Conservation (phyloP, 2,113 vertebrate species). For the Gambusia affinis region DNA sequence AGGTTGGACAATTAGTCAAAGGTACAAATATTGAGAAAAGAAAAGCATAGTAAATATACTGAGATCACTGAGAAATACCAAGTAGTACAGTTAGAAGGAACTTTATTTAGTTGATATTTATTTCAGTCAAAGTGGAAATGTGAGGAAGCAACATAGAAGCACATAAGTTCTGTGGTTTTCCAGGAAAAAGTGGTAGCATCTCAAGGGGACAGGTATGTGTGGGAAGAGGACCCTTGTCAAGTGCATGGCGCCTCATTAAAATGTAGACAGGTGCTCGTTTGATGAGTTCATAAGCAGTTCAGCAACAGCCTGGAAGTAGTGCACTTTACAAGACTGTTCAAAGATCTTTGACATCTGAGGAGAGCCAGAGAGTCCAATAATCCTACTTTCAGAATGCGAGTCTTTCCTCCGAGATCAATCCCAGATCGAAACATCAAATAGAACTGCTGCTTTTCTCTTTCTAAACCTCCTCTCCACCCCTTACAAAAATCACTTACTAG, state of each 20-base stretch:
- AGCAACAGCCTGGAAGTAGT: slow-evolving; percentile 88
- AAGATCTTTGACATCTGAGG: slow-evolving; percentile 99
- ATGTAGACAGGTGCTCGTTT: slow-evolving; percentile 88
- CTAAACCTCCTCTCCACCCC: slow-evolving; percentile 53
- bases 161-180: slow-evolving; percentile 77
- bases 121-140: slow-evolving; percentile 3
- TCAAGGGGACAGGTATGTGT: slow-evolving; percentile 78
- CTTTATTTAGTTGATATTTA: background rate
- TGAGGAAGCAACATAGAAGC: slow-evolving; percentile 49
- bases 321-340: slow-evolving; percentile 98
- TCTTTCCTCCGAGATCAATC: slow-evolving; percentile 97
- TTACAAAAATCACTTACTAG: slow-evolving; percentile 89
- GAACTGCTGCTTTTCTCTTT: slow-evolving; percentile 88
- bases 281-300: slow-evolving; percentile 97
- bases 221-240: slow-evolving; percentile 77
- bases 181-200: slow-evolving; percentile 76
- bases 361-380: slow-evolving; percentile 99
- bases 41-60: background rate
- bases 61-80: background rate
- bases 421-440: slow-evolving; percentile 99
- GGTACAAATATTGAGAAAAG: background rate
- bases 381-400: slow-evolving; percentile 97
- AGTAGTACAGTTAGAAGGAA: background rate
- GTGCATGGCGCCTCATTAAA: slow-evolving; percentile 84
- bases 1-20: too few species aligned